Conservation (phyloP, 2,797 vertebrate species). For the Acanthurus leucopareius region DNA sequence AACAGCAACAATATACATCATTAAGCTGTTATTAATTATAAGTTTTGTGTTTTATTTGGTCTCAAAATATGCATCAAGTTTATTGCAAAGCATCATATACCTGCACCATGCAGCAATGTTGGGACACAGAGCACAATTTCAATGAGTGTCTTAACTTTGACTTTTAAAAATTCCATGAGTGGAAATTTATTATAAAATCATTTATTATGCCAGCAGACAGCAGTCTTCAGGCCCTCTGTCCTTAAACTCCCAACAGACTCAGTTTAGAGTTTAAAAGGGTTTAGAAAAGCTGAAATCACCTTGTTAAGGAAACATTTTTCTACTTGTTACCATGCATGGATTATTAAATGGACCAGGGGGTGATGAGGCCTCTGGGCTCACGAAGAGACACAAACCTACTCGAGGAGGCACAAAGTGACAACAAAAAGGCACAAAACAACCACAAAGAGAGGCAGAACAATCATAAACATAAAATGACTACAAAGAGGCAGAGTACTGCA, state of each 20-base stretch:
- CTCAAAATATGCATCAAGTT: neutral
- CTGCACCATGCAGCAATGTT: constrained; percentile 12
- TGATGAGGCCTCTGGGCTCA: neutral
- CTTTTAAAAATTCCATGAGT: constrained; percentile 22
- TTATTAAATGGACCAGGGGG: neutral
- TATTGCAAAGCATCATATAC: neutral
- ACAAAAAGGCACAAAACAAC: neutral
- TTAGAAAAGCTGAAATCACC: constrained; percentile 12
- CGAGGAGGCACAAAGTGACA: neutral
- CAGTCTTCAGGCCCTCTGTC: constrained; percentile 11
- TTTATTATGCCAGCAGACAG: constrained; percentile 24
- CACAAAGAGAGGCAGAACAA: neutral
- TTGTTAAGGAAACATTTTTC: neutral
- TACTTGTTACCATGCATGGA: neutral
- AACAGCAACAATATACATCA: neutral
- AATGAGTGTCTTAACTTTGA: constrained; percentile 19
- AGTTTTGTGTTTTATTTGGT: neutral
- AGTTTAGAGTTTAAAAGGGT: neutral
- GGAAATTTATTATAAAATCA: constrained; percentile 25
- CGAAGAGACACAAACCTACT: neutral
- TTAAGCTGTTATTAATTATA: neutral
- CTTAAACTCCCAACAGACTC: neutral
- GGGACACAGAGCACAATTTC: neutral
- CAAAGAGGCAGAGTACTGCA: neutral
- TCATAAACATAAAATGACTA: neutral